Base-by-base conservation (phyloP, 2,888 invertebrate species). In the Plagodis pulveraria region DNA sequence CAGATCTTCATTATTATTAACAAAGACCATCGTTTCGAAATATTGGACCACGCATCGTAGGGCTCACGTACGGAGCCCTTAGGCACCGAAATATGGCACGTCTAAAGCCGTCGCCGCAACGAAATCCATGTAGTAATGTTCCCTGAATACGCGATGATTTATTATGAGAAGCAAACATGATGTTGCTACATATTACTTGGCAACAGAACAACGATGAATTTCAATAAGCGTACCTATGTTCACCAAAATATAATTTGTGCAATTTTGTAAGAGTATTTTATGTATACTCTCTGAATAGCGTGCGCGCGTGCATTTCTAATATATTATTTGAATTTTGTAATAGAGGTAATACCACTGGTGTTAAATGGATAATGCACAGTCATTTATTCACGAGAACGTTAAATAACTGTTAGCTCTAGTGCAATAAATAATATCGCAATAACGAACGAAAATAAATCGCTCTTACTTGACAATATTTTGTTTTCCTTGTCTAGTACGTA, bases 1-100 rank as follows among this genome's bases (percentile, higher is more conserved):
- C 76, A 83, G 80, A 86, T 86, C 85, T 84, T 86, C 84, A 89
- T 87, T 89, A 88, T 89, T 89, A 87, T 86, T 88, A 89, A 87
- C 89, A 84, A 87, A 89, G 87, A 80, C 78, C 71, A 74, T 57
- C 70, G 81, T 91, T 83, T 84, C 86, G 89, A 89, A 86, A 91
- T 87, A 81, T 81, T 81, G 77, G 76, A 72, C 78, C 79, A 80
- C 83, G 84, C 83, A 82, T 73, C 77, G 77, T 76, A 81, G 80
- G 81, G 77, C 80, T 62, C 69, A 80, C 81, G 80, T 80, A 74
- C 67, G 43, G 69, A 62, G 71, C 76, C 80, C 80, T 80, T 64
- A 67, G 71, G 68, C 63, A 72, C 78, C 77, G 69, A 81, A 81
- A 81, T 67, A 72, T 75, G 66, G 72, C 70, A 73, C 68, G 70